A percentile compares a stretch with the other conserved stretches of the same genome.
Evolutionary conservation across 1,140 invertebrate genomes (phyloP).

Genomic region (Galleria mellonella): DNA sequence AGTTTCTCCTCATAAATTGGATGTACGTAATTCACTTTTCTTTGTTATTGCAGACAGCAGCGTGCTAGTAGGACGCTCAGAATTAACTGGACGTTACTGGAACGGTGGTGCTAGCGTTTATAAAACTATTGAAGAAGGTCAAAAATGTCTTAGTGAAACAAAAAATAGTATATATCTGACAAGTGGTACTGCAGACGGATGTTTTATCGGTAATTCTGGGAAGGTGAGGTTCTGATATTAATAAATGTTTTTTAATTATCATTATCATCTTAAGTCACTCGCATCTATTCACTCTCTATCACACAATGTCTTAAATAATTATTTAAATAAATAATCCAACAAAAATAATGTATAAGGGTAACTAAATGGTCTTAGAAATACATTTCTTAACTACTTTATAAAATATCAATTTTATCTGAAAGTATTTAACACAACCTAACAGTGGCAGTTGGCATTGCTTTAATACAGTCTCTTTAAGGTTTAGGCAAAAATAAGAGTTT

Average conservation of each 20-base stretch:
- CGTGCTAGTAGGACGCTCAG: slow-evolving; percentile 54
- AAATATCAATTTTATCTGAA: no score
- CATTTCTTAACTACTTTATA: no score
- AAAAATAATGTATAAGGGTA: no score
- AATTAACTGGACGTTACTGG: slow-evolving; percentile 64
- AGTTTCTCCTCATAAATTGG: neutral
- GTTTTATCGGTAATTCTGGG: slow-evolving; percentile 48
- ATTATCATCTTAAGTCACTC: neutral
- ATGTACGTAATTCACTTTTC: neutral
- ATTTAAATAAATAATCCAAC: no score
- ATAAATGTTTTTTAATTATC: neutral
- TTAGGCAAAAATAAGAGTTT: no score
- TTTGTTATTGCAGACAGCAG: slow-evolving; percentile 47
- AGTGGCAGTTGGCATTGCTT: no score
- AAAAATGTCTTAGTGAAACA: slow-evolving; percentile 14
- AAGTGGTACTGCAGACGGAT: slow-evolving; percentile 56
- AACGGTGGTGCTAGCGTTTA: slow-evolving; percentile 49
- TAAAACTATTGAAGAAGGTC: slow-evolving; percentile 23
- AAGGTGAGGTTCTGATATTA: slow-evolving; percentile 32
- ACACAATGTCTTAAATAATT: no score
- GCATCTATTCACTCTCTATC: no score
- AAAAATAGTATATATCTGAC: slow-evolving; percentile 38
- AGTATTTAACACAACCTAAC: no score
- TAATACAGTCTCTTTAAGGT: no score
- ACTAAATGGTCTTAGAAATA: no score